Base-by-base conservation (phyloP, 2,113 vertebrate genomes). In the Brachirus orientalis region DNA sequence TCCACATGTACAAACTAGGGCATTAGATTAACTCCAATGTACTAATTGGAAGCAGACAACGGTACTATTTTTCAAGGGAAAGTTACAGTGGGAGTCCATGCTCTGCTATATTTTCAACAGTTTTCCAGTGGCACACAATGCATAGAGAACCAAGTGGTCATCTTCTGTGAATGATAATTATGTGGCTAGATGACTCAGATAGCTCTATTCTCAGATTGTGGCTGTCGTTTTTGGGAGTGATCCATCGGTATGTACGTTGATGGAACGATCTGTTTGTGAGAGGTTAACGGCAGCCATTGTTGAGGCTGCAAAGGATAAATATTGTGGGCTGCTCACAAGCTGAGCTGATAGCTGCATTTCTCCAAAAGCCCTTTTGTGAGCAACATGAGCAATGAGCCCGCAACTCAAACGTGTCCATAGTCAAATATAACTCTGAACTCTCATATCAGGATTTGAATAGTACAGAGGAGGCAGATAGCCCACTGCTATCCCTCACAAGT, bases 1-100 rank as follows among this genome's bases (percentile, higher is more conserved):
- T 85, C 90, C 89, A 90, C 89, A 90, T 91, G 88, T 91, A 91
- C 88, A 92, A 90, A 89, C 88, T 67, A 80, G 75, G 86, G 88
- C 90, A 92, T 93, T 90, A 91, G 90, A 92, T 93, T 88, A 90
- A 93, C 86, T 87, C 87, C 87, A 87, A 84, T 90, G 88, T 88
- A 89, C 89, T 94, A 93, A 94, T 93, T 92, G 92, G 92, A 94
- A 93, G 88, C 93, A 94, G 93, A 88, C 90, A 89, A 77, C 67
- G 41, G 77, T 82, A 61, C 89, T 84, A 75, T 81, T 90, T 83
- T 75, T 72, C 72, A 64, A 60, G 75, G 62, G 72, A 36, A 75
- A 70, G 77, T 80, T 88, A 82, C 88, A 89, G 84, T 75, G 59
- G 71, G 69, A 84, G 69, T 57, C 51, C 58, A 33, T 63, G 48